A percentile compares a stretch with the other conserved stretches of the same genome.
Conservation (phyloP, 2,888 invertebrate genomes). For the Fragum whitleyi region DNA sequence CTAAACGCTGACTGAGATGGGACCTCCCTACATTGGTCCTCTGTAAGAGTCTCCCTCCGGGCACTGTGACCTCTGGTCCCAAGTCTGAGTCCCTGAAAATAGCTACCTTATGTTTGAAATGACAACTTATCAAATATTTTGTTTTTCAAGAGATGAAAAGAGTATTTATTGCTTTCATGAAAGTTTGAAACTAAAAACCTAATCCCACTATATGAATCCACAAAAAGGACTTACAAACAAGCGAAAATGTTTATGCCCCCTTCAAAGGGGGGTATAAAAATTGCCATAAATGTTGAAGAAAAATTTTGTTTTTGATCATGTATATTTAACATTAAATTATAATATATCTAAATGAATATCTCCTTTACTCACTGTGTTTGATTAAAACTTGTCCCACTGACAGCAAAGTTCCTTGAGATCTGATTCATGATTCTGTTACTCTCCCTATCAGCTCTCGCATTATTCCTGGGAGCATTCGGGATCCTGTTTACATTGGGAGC, state of each 20-base stretch:
- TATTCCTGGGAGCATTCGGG: slow-evolving; percentile 45
- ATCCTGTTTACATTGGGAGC: slow-evolving; percentile 41
- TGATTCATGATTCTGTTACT: slow-evolving; percentile 44
- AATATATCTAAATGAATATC: no score
- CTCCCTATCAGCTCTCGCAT: slow-evolving; percentile 58
- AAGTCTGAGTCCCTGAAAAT: slow-evolving; percentile 36
- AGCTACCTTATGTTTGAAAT: background rate
- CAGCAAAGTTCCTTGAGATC: slow-evolving; percentile 59
- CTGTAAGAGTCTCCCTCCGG: slow-evolving; percentile 70
- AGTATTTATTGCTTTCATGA: no score
- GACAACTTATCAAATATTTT: no score
- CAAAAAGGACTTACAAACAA: no score
- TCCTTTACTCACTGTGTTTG: slow-evolving; percentile 6
- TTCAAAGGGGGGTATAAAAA: no score
- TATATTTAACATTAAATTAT: no score
- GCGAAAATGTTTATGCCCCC: no score
- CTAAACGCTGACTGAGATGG: slow-evolving; percentile 63
- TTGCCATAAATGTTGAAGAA: no score
- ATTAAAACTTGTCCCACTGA: slow-evolving; percentile 50
- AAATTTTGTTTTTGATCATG: no score
- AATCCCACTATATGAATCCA: no score
- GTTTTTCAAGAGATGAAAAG: no score
- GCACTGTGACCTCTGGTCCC: slow-evolving; percentile 38
- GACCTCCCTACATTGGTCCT: slow-evolving; percentile 64
- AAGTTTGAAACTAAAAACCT: no score